These are phyloP conservation scores for Ceyx margarethae DNA, from an alignment of 2,113 vertebrate genomes.

Conservation along the genomic window DNA sequence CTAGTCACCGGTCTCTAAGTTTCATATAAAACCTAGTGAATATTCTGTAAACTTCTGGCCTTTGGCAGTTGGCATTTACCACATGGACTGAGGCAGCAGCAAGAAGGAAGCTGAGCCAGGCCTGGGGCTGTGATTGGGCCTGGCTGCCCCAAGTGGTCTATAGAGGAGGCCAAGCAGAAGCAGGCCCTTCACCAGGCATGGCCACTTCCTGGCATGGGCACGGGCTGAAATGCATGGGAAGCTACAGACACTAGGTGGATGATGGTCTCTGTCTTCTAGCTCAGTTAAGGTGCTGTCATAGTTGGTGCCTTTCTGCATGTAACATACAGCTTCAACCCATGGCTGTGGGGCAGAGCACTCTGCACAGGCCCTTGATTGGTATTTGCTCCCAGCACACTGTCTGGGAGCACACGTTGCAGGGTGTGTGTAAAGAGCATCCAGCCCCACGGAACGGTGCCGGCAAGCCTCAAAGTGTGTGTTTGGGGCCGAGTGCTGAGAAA, in stretches of 20 bases:
- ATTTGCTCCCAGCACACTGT: not conserved
- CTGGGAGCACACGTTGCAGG: not conserved
- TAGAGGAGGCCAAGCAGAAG: not conserved
- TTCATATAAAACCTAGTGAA: not conserved
- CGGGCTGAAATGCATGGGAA: not conserved
- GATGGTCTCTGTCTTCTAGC: not conserved
- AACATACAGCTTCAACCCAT: not conserved
- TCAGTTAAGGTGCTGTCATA: not conserved
- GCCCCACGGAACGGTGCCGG: fast-evolving
- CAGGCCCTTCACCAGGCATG: fast-evolving
- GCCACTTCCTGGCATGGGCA: not conserved
- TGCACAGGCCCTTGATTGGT: too few species aligned
- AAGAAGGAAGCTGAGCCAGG: not conserved
- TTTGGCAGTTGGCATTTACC: not conserved
- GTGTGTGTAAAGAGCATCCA: too few species aligned
- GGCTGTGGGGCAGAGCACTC: not conserved
- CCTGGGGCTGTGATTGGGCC: not conserved
- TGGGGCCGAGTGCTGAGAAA: not conserved
- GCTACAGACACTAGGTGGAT: not conserved
- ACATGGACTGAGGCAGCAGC: fast-evolving
- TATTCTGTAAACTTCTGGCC: not conserved
- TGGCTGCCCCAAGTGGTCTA: not conserved
- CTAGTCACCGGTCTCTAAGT: not conserved
- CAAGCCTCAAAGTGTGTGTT: not conserved
- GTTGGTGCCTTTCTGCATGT: not conserved